Evolutionary conservation across 2,888 invertebrate species (phyloP).

Genomic region (Ormyrus nitidulus): DNA sequence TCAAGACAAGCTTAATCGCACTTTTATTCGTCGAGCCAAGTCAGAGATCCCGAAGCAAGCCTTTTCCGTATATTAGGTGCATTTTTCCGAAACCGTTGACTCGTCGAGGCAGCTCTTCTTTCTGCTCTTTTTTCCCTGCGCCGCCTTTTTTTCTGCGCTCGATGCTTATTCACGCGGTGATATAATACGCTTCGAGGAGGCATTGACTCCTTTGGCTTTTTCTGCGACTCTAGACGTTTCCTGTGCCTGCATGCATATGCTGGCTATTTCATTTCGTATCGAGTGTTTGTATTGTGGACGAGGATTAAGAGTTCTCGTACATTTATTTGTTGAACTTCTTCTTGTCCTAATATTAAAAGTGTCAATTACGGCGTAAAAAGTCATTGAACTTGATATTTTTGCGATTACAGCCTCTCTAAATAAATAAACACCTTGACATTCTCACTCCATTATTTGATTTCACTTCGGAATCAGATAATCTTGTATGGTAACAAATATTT

Average conservation of each 20-base stretch:
- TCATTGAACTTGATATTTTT: conserved; percentile 16
- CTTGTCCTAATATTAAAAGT: conserved; percentile 34
- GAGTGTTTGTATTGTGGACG: conserved; percentile 17
- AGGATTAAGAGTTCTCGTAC: neutral
- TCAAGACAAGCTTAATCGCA: conserved; percentile 44
- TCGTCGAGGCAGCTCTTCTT: conserved; percentile 27
- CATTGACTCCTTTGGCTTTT: conserved; percentile 19
- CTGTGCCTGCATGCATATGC: neutral
- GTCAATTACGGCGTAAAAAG: neutral
- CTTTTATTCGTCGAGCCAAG: conserved; percentile 37
- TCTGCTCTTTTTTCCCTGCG: neutral
- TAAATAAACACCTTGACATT: too few species aligned
- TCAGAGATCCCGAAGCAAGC: neutral
- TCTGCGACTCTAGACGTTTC: conserved; percentile 7
- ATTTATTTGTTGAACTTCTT: conserved; percentile 11
- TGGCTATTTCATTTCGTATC: conserved; percentile 2
- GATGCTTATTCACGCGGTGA: conserved; percentile 24
- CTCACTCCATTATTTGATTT: too few species aligned
- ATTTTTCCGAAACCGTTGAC: conserved; percentile 51
- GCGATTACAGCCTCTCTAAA: too few species aligned
- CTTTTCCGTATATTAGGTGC: conserved; percentile 46
- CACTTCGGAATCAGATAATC: too few species aligned
- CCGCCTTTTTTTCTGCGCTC: neutral
- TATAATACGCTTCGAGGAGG: conserved; percentile 34
- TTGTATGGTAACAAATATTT: too few species aligned